Percentiles rank a stretch among this genome's conserved stretches.
Conservation (phyloP, 2,113 vertebrate genomes). For the Mionectes macconnelli region DNA sequence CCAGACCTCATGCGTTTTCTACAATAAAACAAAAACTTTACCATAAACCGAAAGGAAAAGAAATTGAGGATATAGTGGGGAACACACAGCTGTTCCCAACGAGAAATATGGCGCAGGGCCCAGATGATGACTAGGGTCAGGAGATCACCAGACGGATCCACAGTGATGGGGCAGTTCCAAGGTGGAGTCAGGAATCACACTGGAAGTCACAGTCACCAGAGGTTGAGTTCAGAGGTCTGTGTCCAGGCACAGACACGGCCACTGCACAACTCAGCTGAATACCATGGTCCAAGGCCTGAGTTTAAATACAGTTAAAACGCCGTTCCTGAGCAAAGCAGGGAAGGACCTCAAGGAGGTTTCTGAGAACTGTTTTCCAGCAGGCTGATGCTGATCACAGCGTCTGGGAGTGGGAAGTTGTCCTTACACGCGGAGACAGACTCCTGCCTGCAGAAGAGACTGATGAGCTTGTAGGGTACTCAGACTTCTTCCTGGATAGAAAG, state of each 20-base stretch:
- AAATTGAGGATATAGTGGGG: background rate
- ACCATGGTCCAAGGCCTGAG: background rate
- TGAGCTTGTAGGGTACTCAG: background rate
- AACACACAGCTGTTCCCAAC: background rate
- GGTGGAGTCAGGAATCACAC: rapidly evolving
- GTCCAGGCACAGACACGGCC: background rate
- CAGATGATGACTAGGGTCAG: background rate
- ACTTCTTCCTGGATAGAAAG: background rate
- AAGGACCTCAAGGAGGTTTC: background rate
- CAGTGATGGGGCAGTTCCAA: background rate
- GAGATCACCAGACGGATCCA: background rate
- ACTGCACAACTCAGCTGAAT: background rate
- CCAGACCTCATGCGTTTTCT: background rate
- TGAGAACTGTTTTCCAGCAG: background rate
- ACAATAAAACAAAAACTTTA: background rate
- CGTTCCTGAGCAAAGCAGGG: background rate
- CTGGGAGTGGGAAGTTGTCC: background rate
- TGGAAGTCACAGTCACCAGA: background rate
- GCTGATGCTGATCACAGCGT: background rate
- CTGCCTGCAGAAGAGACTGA: background rate
- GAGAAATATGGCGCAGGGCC: background rate
- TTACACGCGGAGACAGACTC: background rate
- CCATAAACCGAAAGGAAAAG: background rate
- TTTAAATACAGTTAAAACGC: background rate
- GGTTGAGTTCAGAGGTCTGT: background rate